Conservation (phyloP, 53 echinoderm and acorn worm species). For the Stichopus horrens region DNA sequence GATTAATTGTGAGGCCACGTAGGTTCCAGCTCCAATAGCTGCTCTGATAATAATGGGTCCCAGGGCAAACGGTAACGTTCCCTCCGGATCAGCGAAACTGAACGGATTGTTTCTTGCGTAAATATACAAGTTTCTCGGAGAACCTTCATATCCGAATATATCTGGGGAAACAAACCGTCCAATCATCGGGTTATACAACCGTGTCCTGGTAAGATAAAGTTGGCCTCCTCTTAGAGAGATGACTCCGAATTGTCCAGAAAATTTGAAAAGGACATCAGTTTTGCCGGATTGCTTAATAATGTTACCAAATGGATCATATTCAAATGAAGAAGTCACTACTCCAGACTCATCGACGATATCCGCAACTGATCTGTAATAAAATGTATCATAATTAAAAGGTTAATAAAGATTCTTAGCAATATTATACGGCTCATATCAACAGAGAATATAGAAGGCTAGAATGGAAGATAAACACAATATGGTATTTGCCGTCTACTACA, state of each 20-base stretch:
- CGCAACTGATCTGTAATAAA: constrained; percentile 40
- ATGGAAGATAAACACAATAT: background rate
- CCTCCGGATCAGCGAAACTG: constrained; percentile 47
- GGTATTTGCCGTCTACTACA: too few species aligned
- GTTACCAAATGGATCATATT: constrained; percentile 60
- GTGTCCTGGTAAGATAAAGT: constrained; percentile 50
- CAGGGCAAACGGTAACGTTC: constrained; percentile 31
- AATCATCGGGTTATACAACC: constrained; percentile 42
- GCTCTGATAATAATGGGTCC: background rate
- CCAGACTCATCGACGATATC: constrained; percentile 25
- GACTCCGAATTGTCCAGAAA: constrained; percentile 53
- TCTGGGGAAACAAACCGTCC: constrained; percentile 56
- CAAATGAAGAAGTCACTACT: constrained; percentile 9
- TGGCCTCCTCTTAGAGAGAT: background rate
- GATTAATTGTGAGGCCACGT: background rate
- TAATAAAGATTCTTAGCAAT: background rate
- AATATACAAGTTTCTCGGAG: constrained; percentile 42
- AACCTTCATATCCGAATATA: constrained; percentile 36
- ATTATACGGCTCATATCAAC: background rate
- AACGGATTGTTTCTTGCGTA: constrained; percentile 57
- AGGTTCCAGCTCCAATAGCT: background rate
- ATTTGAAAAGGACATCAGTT: constrained; percentile 23
- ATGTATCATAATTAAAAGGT: background rate
- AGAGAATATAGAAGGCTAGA: too few species aligned
- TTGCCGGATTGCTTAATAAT: constrained; percentile 19